Conservation (phyloP, 2,113 vertebrate genomes). For the Ancistrus triradiatus region DNA sequence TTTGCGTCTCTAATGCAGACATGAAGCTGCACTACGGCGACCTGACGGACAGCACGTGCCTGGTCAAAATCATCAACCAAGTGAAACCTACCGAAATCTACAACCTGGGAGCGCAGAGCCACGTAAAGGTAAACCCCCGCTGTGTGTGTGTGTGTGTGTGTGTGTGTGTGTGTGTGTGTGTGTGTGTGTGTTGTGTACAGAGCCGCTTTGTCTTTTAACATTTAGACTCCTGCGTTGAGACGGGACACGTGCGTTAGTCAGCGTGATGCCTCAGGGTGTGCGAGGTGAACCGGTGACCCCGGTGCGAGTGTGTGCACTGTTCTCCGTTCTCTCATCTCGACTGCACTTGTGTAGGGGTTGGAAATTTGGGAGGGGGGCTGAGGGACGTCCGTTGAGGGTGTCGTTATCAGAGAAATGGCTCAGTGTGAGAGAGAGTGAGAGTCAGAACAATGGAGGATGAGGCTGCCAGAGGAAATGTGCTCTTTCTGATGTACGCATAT, state of each 20-base stretch:
- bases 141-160: neutral
- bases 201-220: constrained; percentile 16
- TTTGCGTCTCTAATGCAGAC: constrained; percentile 62
- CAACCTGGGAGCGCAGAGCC: constrained; percentile 96
- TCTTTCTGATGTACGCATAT: too few species aligned
- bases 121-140: constrained; percentile 82
- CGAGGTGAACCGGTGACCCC: constrained; percentile 32
- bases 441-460: neutral
- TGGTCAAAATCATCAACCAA: constrained; percentile 96
- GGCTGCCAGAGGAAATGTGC: too few species aligned
- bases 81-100: constrained; percentile 94
- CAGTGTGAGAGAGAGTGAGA: constrained; percentile 25
- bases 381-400: constrained; percentile 28
- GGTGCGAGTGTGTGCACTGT: neutral
- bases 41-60: constrained; percentile 95
- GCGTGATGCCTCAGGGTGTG: constrained; percentile 26
- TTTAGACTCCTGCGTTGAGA: neutral
- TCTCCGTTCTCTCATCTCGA: neutral
- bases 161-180: neutral
- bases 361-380: constrained; percentile 29
- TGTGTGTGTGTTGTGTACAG: neutral
- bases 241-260: constrained; percentile 11
- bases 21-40: constrained; percentile 98
- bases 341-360: constrained; percentile 23
- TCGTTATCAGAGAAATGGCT: constrained; percentile 19